Evolutionary conservation across 2,113 vertebrate species (phyloP).

Genomic region (Pholis gunnellus): DNA sequence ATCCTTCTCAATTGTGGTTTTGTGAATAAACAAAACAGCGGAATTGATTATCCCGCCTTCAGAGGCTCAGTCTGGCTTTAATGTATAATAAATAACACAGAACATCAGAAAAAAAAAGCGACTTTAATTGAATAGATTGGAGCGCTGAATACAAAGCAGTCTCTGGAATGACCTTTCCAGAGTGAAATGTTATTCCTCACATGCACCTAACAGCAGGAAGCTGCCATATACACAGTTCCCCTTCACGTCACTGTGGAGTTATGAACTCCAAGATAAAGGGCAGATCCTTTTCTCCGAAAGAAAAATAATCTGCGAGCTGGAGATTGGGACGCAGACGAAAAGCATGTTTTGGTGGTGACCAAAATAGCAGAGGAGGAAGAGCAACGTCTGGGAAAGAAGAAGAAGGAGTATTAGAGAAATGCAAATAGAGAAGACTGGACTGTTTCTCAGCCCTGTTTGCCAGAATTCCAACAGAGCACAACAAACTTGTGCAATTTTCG

Average conservation of each 20-base stretch:
- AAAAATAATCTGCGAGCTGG: conserved; percentile 69
- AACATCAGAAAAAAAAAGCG: conserved; percentile 49
- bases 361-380: conserved; percentile 73
- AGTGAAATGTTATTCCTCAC: conserved; percentile 71
- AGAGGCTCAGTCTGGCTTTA: conserved; percentile 46
- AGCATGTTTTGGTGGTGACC: conserved; percentile 75
- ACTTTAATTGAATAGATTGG: conserved; percentile 41
- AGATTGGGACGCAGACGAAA: conserved; percentile 69
- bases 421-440: conserved; percentile 56
- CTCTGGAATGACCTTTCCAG: conserved; percentile 73
- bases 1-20: conserved; percentile 16
- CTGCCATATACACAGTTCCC: conserved; percentile 59
- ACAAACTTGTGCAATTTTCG: conserved; percentile 76
- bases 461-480: conserved; percentile 70
- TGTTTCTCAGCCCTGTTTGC: conserved; percentile 62
- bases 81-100: conserved; percentile 54
- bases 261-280: conserved; percentile 75
- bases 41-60: conserved; percentile 17
- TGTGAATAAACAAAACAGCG: conserved; percentile 10
- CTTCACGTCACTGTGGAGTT: conserved; percentile 70
- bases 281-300: conserved; percentile 68
- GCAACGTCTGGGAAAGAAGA: conserved; percentile 68
- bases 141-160: conserved; percentile 55
- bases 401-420: conserved; percentile 61
- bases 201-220: conserved; percentile 76